Conservation (phyloP, 2,797 vertebrate genomes). For the Leuciscus waleckii region DNA sequence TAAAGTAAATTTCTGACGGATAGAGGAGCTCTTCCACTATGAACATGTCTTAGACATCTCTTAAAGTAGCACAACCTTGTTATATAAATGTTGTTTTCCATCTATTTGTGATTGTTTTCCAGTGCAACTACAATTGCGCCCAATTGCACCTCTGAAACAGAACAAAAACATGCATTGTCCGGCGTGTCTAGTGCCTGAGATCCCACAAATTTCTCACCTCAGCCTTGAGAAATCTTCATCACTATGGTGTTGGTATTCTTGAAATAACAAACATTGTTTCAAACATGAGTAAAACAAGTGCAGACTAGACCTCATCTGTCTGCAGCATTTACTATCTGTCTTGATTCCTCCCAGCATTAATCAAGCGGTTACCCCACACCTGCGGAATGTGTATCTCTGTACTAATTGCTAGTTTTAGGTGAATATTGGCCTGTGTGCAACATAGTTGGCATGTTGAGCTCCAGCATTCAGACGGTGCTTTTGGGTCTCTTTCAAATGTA, state of each 20-base stretch:
- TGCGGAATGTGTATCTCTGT: slow-evolving; percentile 72
- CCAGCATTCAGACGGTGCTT: slow-evolving; percentile 56
- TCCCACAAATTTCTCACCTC: not conserved
- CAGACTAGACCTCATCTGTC: slow-evolving; percentile 68
- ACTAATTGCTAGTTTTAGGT: slow-evolving; percentile 77
- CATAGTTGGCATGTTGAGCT: slow-evolving; percentile 74
- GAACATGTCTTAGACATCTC: not conserved
- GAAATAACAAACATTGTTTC: slow-evolving; percentile 67
- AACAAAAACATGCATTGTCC: not conserved
- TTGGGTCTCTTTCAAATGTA: slow-evolving; percentile 65
- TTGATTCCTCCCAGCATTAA: slow-evolving; percentile 75
- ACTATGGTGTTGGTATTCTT: slow-evolving; percentile 63
- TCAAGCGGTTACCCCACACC: slow-evolving; percentile 76
- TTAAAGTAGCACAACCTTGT: not conserved
- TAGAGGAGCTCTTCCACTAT: not conserved
- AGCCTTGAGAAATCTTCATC: slow-evolving; percentile 47
- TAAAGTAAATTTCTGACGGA: not conserved
- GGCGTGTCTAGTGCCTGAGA: not conserved
- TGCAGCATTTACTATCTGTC: slow-evolving; percentile 73
- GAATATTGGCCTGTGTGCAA: slow-evolving; percentile 76
- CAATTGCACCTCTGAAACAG: not conserved
- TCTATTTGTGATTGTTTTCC: not conserved
- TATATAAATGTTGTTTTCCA: not conserved
- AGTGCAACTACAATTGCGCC: not conserved
- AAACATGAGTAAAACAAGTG: slow-evolving; percentile 70